These are phyloP conservation scores for Castor canadensis DNA, from an alignment of 2,113 vertebrate genomes.

Conservation along the genomic window DNA sequence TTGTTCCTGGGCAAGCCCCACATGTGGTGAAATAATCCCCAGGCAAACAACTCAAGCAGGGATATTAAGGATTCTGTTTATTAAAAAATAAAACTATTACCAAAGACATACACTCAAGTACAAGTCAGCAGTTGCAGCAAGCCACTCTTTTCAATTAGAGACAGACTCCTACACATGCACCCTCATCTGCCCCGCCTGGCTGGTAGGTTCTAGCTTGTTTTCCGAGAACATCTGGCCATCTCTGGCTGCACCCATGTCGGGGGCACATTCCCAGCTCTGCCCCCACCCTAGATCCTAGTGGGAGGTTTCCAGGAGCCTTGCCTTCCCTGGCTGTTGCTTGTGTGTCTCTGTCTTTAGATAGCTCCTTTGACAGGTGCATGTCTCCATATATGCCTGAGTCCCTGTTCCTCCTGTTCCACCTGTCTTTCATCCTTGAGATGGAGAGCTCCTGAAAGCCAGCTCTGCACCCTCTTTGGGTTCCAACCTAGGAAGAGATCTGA, in stretches of 20 bases:
- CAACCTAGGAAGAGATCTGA: not conserved
- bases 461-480: not conserved
- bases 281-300: not conserved
- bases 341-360: not conserved
- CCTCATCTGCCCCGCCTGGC: fast-evolving
- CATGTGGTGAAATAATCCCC: not conserved
- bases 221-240: not conserved
- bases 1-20: not conserved
- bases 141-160: not conserved
- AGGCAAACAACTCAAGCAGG: not conserved
- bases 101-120: not conserved
- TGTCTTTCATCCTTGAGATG: not conserved
- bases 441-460: not conserved
- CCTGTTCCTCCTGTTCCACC: not conserved
- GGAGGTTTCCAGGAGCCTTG: not conserved
- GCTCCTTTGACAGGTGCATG: not conserved
- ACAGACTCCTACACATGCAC: not conserved
- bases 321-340: not conserved
- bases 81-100: constrained; percentile 28
- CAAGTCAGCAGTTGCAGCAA: not conserved
- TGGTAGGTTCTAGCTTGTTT: not conserved
- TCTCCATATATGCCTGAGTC: not conserved
- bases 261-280: not conserved
- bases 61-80: constrained; percentile 35
- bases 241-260: not conserved